Evolutionary conservation across 2,113 vertebrate species (phyloP).

Genomic region (Mesocricetus auratus): DNA sequence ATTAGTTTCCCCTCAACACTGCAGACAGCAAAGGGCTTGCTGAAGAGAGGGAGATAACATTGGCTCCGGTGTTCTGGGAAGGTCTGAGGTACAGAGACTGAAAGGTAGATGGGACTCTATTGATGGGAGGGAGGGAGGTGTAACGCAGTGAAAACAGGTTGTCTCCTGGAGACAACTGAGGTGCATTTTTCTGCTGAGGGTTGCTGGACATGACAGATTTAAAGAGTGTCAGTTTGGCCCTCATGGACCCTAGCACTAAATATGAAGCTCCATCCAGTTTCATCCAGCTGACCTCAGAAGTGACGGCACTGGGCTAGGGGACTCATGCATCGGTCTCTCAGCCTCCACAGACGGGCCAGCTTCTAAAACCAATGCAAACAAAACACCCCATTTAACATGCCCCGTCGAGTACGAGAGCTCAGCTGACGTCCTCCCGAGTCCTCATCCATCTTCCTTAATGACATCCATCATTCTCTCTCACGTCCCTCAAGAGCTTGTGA

Average conservation of each 20-base stretch:
- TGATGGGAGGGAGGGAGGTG: background rate
- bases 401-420: slow-evolving; percentile 59
- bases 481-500: slow-evolving; percentile 69
- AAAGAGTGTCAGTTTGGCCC: slow-evolving; percentile 64
- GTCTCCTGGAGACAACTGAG: slow-evolving; percentile 60
- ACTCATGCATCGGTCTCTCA: slow-evolving; percentile 27
- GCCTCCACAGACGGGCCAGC: slow-evolving; percentile 46
- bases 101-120: background rate
- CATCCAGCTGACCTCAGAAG: slow-evolving; percentile 70
- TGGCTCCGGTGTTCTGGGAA: too few species aligned
- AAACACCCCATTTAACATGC: slow-evolving; percentile 19
- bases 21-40: background rate
- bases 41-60: background rate
- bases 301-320: slow-evolving; percentile 4
- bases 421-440: slow-evolving; percentile 54
- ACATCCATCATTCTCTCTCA: slow-evolving; percentile 46
- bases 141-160: slow-evolving; percentile 64
- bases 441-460: slow-evolving; percentile 49
- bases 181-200: slow-evolving; percentile 72
- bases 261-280: slow-evolving; percentile 55
- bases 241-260: slow-evolving; percentile 62
- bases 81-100: background rate
- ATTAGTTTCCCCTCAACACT: background rate
- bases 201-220: slow-evolving; percentile 76
- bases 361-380: slow-evolving; percentile 64